Evolutionary conservation across 2,113 vertebrate genomes (phyloP).

Genomic region (Pelobates fuscus): DNA sequence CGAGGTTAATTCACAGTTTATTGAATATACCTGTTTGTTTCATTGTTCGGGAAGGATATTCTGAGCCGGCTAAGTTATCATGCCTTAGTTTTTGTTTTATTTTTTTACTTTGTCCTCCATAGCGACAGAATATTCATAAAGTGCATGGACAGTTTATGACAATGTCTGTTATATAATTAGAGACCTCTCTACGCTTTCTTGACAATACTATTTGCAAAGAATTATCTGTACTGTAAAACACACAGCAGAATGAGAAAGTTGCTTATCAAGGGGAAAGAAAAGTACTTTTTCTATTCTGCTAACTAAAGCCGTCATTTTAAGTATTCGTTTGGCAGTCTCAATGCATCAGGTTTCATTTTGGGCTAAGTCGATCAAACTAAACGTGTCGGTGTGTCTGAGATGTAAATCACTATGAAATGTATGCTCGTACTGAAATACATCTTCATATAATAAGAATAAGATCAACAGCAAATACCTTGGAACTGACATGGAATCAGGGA

Average conservation of each 20-base stretch:
- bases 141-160: slow-evolving; percentile 2
- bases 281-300: slow-evolving; percentile 1
- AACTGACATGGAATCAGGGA: slow-evolving; percentile 8
- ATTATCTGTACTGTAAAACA: slow-evolving; percentile 8
- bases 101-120: no score
- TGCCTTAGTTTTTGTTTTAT: no score
- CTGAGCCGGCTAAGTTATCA: no score
- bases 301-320: slow-evolving; percentile 18
- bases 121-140: neutral
- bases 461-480: neutral
- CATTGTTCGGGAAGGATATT: no score
- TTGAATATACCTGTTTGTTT: no score
- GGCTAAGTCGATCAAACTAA: slow-evolving; percentile 19
- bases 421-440: neutral
- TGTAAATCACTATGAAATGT: neutral
- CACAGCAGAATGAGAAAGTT: neutral
- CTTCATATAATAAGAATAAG: slow-evolving; percentile 5
- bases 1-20: no score
- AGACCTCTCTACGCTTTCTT: neutral
- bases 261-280: neutral
- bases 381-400: neutral
- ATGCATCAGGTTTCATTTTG: slow-evolving; percentile 20
- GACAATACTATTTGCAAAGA: slow-evolving; percentile 15
- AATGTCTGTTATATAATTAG: neutral
- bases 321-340: slow-evolving; percentile 27